These are phyloP conservation scores for Drosophila kurseongensis DNA, from an alignment of 1,140 invertebrate species.

Conservation along the genomic window DNA sequence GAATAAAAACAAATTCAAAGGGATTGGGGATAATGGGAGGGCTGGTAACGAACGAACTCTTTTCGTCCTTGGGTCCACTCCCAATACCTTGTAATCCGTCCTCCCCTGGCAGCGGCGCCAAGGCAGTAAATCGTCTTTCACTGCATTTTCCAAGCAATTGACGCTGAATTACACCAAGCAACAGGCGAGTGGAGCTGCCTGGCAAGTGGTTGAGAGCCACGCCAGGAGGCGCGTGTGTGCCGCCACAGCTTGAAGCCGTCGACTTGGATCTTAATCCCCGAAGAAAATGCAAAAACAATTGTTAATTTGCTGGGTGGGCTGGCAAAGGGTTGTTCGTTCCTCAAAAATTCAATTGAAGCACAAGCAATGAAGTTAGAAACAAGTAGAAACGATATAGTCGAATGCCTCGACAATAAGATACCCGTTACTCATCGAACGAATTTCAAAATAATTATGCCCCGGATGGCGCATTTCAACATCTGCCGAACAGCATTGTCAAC, in stretches of 20 bases:
- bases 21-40: background rate
- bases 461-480: no score
- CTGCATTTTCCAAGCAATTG: conserved; percentile 64
- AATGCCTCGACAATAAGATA: no score
- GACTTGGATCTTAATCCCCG: conserved; percentile 11
- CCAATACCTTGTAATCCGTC: background rate
- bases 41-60: background rate
- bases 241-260: conserved; percentile 15
- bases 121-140: conserved; percentile 25
- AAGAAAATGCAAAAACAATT: conserved; percentile 37
- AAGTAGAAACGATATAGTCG: no score
- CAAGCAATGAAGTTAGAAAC: conserved; percentile 9
- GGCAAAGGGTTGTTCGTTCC: conserved; percentile 2
- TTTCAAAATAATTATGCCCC: no score
- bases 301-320: conserved; percentile 30
- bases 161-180: conserved; percentile 28
- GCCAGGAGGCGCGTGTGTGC: conserved; percentile 6
- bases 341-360: conserved; percentile 48
- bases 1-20: background rate
- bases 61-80: background rate
- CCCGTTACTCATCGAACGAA: no score
- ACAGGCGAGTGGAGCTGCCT: conserved; percentile 28
- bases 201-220: background rate
- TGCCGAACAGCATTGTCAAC: no score
- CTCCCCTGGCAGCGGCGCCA: background rate